A percentile compares a stretch with the other conserved stretches of the same genome.
Conservation (phyloP, 2,888 invertebrate genomes). For the Agriotes lineatus region DNA sequence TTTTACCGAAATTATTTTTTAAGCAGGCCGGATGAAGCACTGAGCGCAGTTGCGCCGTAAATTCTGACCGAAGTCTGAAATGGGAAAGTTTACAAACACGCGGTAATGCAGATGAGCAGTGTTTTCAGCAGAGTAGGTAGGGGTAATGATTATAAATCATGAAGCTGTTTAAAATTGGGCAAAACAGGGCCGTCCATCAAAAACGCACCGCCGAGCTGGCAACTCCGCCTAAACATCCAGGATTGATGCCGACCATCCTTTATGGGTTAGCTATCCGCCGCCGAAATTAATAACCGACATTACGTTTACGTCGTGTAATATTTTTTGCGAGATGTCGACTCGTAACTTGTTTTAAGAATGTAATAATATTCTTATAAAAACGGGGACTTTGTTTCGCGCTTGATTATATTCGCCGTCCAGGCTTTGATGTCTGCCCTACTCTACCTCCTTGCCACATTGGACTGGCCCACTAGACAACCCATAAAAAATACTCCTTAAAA, state of each 20-base stretch:
- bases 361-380: conserved; percentile 36
- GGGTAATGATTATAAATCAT: not conserved
- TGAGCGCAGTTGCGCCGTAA: no score
- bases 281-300: conserved; percentile 56
- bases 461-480: no score
- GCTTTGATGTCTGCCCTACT: not conserved
- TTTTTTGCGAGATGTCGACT: conserved; percentile 34
- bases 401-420: conserved; percentile 10
- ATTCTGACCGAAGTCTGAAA: no score
- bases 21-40: no score
- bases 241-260: conserved; percentile 7
- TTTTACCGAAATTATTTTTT: no score
- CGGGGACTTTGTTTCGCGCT: conserved; percentile 26
- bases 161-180: not conserved
- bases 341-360: conserved; percentile 35
- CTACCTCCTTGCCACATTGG: no score
- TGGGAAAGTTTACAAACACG: no score
- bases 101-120: no score
- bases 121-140: no score
- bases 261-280: conserved; percentile 25
- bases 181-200: not conserved
- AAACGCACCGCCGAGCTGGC: not conserved
- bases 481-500: no score
- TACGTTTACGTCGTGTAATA: conserved; percentile 54
- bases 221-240: not conserved